Percentiles rank a stretch among this genome's conserved stretches.
Conservation (phyloP, 1,140 invertebrate genomes). For the Philopotamus ludificatus region DNA sequence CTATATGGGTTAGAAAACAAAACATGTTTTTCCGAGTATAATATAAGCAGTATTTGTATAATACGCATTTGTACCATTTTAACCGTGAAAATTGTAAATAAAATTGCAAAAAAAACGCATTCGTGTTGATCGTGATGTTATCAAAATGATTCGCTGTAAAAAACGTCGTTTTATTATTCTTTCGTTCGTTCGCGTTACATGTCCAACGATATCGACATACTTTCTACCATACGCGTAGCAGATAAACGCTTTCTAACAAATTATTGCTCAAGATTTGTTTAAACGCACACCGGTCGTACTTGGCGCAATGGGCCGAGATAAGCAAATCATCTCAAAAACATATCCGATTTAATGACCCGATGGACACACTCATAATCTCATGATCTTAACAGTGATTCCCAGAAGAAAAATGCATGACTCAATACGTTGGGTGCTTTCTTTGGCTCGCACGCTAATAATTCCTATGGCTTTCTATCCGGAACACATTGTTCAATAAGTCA, state of each 20-base stretch:
- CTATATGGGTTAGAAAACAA: no score
- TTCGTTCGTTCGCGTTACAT: background rate
- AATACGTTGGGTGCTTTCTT: constrained; percentile 11
- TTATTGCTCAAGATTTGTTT: background rate
- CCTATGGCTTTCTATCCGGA: constrained; percentile 19
- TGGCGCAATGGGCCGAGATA: no score
- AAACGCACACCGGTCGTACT: no score
- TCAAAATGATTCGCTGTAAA: no score
- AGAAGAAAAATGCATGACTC: constrained; percentile 1
- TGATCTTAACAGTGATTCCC: background rate
- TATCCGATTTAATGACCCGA: background rate
- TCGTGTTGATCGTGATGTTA: no score
- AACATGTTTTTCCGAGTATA: no score
- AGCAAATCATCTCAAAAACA: background rate
- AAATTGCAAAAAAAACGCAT: no score
- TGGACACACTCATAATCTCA: no score
- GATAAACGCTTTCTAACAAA: background rate
- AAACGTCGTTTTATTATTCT: background rate
- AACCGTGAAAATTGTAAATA: no score
- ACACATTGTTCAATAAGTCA: constrained; percentile 6
- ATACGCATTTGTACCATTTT: no score
- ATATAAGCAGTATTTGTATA: no score
- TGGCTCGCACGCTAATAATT: constrained; percentile 7
- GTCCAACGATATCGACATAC: background rate
- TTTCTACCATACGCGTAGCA: background rate